Percentiles rank a stretch among this genome's conserved stretches.
phyloP scores from a whole-genome alignment of 1,140 invertebrate genomes.

The Drosophila sturtevanti region DNA sequence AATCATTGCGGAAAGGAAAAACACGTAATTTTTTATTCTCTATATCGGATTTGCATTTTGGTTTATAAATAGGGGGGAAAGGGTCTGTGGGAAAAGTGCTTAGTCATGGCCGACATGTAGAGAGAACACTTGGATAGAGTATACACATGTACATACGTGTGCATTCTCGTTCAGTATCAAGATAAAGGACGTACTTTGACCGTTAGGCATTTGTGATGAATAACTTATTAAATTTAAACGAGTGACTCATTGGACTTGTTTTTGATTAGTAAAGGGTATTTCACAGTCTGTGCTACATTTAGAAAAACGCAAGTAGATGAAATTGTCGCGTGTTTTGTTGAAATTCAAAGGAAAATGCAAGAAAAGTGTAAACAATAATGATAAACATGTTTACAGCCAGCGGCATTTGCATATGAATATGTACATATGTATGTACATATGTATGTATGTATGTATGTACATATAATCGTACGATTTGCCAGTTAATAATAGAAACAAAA shows the following conservation, averaged over 20 bases:
- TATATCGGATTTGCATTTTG: background rate
- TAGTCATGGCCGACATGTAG: background rate
- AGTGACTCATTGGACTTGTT: constrained; percentile 18
- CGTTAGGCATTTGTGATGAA: no score
- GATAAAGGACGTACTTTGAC: background rate
- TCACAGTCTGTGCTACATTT: background rate
- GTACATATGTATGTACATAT: background rate
- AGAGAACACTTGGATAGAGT: no score
- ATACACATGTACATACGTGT: background rate
- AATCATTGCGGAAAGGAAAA: constrained; percentile 23
- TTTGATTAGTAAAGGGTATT: constrained; percentile 19
- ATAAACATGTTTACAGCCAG: constrained; percentile 66
- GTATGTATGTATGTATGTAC: background rate
- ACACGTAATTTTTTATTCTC: background rate
- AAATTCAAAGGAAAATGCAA: constrained; percentile 51
- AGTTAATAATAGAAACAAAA: background rate
- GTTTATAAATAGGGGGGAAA: background rate
- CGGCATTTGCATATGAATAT: background rate
- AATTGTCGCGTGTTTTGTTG: constrained; percentile 45
- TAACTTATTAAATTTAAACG: background rate
- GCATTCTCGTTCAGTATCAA: background rate
- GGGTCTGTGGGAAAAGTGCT: constrained; percentile 1
- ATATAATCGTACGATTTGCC: constrained; percentile 6
- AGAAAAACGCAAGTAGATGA: constrained; percentile 49
- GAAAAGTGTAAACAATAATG: constrained; percentile 38